Evolutionary conservation across 2,113 vertebrate species (phyloP).

Genomic region (Lonchura striata): DNA sequence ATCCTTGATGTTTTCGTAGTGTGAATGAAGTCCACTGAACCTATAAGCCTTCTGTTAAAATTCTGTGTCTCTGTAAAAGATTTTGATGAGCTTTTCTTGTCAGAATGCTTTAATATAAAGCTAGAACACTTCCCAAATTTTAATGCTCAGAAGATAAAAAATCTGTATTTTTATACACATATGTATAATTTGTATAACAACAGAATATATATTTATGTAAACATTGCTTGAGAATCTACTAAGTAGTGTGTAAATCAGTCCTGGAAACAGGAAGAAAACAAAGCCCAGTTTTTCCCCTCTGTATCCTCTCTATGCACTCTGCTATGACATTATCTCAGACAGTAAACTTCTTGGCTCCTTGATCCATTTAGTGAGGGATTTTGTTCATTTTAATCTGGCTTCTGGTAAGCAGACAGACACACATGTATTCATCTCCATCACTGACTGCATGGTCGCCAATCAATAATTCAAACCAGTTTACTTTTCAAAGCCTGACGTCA

Average conservation of each 20-base stretch:
- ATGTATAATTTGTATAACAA: not conserved
- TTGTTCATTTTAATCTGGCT: constrained; percentile 36
- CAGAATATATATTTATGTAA: not conserved
- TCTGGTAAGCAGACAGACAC: constrained; percentile 24
- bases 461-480: constrained; percentile 33
- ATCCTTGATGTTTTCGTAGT: not conserved
- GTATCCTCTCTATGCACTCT: not conserved
- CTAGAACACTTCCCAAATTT: not conserved
- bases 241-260: not conserved
- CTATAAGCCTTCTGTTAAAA: not conserved
- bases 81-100: not conserved
- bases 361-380: constrained; percentile 53
- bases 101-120: not conserved
- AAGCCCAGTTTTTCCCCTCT: not conserved
- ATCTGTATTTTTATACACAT: not conserved
- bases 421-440: not conserved
- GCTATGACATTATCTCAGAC: constrained; percentile 24
- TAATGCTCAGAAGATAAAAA: not conserved
- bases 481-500: constrained; percentile 20
- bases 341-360: constrained; percentile 36
- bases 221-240: not conserved
- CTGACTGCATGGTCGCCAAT: not conserved
- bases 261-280: not conserved
- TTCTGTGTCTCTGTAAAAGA: not conserved
- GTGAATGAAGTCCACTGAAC: not conserved